Evolutionary conservation across 2,113 vertebrate genomes (phyloP).

Genomic region (Triplophysa rosa): DNA sequence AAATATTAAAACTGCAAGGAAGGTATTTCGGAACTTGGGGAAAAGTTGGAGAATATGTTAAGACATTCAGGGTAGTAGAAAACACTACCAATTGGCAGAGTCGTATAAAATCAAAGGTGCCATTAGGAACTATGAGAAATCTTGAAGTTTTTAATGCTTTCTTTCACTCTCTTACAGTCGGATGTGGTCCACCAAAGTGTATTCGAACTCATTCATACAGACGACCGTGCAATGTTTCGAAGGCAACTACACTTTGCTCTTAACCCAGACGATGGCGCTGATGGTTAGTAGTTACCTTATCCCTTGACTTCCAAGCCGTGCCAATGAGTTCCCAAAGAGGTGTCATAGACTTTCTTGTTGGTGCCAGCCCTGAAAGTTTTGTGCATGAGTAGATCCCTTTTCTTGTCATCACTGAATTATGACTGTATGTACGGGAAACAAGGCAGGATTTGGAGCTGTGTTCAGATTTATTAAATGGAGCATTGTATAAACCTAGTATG

Average conservation of each 20-base stretch:
- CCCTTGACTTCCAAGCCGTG: neutral
- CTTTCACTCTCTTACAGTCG: constrained; percentile 55
- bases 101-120: too few relatives aligned
- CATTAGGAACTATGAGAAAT: neutral
- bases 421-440: constrained; percentile 19
- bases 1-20: neutral
- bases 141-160: neutral
- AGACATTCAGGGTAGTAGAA: too few relatives aligned
- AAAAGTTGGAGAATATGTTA: neutral
- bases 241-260: constrained; percentile 64
- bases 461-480: constrained; percentile 18
- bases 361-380: constrained; percentile 22
- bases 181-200: constrained; percentile 70
- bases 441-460: neutral
- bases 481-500: neutral
- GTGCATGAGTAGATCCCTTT: constrained; percentile 1
- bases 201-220: constrained; percentile 69
- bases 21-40: too few relatives aligned
- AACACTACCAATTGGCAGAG: too few relatives aligned
- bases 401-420: constrained; percentile 25
- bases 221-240: constrained; percentile 64
- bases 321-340: neutral
- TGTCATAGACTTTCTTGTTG: neutral
- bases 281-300: constrained; percentile 43
- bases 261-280: constrained; percentile 45